phyloP scores from a whole-genome alignment of 2,797 vertebrate genomes.

The Pteropus rufus region DNA sequence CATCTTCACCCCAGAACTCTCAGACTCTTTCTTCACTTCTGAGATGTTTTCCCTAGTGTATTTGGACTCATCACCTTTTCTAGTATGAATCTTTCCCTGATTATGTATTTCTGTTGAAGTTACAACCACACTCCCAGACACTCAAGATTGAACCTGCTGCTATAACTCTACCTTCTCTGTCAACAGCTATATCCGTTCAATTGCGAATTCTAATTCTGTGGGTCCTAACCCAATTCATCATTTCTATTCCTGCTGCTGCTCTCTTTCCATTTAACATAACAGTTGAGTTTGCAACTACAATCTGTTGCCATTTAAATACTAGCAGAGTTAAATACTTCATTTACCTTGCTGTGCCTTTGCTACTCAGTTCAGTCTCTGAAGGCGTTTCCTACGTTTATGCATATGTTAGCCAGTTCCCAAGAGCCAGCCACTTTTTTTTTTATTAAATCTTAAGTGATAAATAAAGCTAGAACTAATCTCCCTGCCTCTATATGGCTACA shows the following conservation, averaged over 20 bases:
- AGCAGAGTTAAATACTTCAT: neutral
- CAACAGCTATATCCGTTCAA: neutral
- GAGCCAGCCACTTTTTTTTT: neutral
- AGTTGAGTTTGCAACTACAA: neutral
- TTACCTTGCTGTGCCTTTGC: neutral
- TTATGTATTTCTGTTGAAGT: neutral
- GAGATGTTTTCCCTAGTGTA: neutral
- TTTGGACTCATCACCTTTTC: neutral
- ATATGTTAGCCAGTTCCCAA: neutral
- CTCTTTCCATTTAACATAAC: neutral
- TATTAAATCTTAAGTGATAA: neutral
- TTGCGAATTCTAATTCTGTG: neutral
- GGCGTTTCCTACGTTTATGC: neutral
- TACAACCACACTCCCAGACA: neutral
- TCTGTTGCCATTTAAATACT: neutral
- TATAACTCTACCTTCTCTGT: neutral
- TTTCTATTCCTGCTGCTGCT: neutral
- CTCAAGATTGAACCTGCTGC: neutral
- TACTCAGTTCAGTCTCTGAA: neutral
- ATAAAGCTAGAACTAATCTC: constrained; percentile 1
- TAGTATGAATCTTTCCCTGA: neutral
- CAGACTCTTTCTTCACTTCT: neutral
- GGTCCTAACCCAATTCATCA: neutral
- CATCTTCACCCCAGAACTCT: neutral
- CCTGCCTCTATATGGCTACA: neutral